phyloP scores from a whole-genome alignment of 1,140 invertebrate species.

The Cotesia vestalis region DNA sequence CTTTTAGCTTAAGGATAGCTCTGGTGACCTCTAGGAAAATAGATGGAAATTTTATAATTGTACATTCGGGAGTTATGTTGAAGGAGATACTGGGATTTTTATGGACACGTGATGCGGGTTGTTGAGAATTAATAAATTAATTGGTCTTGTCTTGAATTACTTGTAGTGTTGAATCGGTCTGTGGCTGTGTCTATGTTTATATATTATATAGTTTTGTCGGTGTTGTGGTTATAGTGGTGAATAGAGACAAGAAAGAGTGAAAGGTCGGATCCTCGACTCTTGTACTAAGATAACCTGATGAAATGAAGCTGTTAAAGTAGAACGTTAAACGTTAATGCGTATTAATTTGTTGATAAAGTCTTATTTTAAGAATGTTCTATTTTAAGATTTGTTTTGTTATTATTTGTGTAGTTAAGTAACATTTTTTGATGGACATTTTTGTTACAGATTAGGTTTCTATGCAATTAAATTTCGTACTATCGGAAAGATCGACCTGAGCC shows the following conservation, averaged over 20 bases:
- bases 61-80: too few species aligned
- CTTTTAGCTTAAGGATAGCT: too few species aligned
- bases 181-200: neutral
- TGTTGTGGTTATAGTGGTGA: too few species aligned
- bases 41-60: too few species aligned
- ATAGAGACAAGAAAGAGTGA: constrained; percentile 1
- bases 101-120: neutral
- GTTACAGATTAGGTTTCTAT: too few species aligned
- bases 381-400: too few species aligned
- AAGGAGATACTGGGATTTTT: neutral
- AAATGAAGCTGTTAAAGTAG: neutral
- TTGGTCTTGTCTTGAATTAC: constrained; percentile 24
- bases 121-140: constrained; percentile 29
- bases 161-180: constrained; percentile 6
- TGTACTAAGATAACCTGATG: constrained; percentile 10
- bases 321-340: neutral
- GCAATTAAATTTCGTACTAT: too few species aligned
- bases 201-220: neutral
- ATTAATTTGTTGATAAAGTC: neutral
- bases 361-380: too few species aligned
- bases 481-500: too few species aligned
- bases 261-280: constrained; percentile 10
- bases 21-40: too few species aligned
- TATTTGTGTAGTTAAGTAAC: too few species aligned
- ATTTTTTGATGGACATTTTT: too few species aligned